Evolutionary conservation across 1,140 invertebrate genomes (phyloP).

Genomic region (Campoletis sonorensis): DNA sequence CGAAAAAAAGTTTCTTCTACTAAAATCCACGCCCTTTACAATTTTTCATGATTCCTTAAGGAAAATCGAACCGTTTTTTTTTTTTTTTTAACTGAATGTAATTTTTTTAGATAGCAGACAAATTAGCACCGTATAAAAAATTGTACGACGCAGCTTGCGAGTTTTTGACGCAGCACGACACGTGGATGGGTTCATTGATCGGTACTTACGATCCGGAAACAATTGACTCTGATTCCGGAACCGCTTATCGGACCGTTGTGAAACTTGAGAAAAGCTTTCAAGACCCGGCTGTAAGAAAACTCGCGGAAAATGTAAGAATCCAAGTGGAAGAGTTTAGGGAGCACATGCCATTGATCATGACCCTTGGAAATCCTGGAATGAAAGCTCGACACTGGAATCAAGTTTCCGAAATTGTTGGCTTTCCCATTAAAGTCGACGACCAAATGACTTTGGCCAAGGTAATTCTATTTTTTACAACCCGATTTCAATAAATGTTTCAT

Average conservation of each 20-base stretch:
- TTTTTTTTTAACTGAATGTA: too few relatives aligned
- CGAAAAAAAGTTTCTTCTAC: neutral
- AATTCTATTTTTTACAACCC: neutral
- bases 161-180: conserved; percentile 89
- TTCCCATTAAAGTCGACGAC: conserved; percentile 91
- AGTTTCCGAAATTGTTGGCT: conserved; percentile 96
- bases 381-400: conserved; percentile 96
- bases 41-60: too few relatives aligned
- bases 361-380: conserved; percentile 95
- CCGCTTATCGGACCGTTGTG: conserved; percentile 88
- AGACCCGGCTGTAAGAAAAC: conserved; percentile 80
- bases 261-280: conserved; percentile 94
- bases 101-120: conserved; percentile 81
- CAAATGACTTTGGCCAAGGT: conserved; percentile 89
- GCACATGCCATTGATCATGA: conserved; percentile 93
- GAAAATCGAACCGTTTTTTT: too few relatives aligned
- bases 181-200: conserved; percentile 90
- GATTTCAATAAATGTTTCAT: neutral
- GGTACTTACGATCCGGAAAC: conserved; percentile 91
- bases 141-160: conserved; percentile 92
- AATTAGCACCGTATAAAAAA: conserved; percentile 89
- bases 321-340: conserved; percentile 94
- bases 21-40: too few relatives aligned
- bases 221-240: conserved; percentile 90
- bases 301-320: conserved; percentile 81